A percentile compares a stretch with the other conserved stretches of the same genome.
Evolutionary conservation across 2,797 vertebrate genomes (phyloP).

Genomic region (Danio tinwini): DNA sequence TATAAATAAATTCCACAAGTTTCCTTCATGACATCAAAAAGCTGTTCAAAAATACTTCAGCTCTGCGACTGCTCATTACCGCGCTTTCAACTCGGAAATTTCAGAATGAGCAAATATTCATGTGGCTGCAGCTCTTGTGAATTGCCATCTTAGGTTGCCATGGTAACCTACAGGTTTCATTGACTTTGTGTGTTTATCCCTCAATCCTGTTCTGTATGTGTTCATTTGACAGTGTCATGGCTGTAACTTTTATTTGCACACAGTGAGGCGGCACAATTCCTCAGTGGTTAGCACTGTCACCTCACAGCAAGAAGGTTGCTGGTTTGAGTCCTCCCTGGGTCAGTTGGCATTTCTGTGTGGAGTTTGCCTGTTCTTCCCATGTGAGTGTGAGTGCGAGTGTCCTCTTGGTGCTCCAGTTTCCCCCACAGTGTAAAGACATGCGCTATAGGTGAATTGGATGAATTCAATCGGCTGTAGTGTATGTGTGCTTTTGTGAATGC

Average conservation of each 20-base stretch:
- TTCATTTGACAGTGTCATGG: not conserved
- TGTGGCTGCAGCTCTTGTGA: conserved; percentile 21
- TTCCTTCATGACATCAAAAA: conserved; percentile 3
- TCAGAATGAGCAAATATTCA: conserved; percentile 34
- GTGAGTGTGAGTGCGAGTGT: too few species aligned
- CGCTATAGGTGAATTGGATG: too few species aligned
- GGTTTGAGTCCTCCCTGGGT: too few species aligned
- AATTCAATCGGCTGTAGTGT: too few species aligned
- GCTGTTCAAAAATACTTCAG: not conserved
- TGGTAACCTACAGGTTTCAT: conserved; percentile 28
- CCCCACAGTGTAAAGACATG: too few species aligned
- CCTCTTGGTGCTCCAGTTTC: too few species aligned
- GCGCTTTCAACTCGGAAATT: conserved; percentile 1
- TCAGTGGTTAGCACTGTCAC: too few species aligned
- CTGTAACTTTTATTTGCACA: not conserved
- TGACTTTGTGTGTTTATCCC: conserved; percentile 11
- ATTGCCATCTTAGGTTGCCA: conserved; percentile 9
- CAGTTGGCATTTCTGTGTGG: too few species aligned
- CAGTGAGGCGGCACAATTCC: too few species aligned
- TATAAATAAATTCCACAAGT: not conserved
- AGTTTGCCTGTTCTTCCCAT: too few species aligned
- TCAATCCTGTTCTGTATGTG: not conserved
- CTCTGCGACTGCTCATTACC: not conserved
- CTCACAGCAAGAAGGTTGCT: too few species aligned
- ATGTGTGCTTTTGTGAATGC: too few species aligned